Percentiles rank a stretch among this genome's conserved stretches.
These are phyloP conservation scores for Zaprionus bogoriensis DNA, from an alignment of 2,888 invertebrate species.

Conservation along the genomic window DNA sequence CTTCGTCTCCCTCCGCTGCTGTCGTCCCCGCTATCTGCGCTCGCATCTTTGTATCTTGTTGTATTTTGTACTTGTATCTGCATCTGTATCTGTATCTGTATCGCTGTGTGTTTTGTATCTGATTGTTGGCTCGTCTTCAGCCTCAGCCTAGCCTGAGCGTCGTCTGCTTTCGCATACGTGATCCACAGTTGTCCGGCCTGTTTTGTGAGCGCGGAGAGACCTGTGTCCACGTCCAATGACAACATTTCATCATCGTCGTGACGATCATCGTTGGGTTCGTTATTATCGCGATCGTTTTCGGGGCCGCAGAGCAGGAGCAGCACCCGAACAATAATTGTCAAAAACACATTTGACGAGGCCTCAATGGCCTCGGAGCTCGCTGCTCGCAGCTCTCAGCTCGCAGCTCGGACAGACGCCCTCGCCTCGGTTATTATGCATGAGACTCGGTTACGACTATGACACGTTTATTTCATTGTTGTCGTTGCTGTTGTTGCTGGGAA, in stretches of 20 bases:
- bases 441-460: constrained; percentile 48
- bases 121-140: constrained; percentile 40
- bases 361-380: constrained; percentile 42
- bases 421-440: constrained; percentile 56
- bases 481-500: constrained; percentile 38
- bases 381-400: not conserved
- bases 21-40: constrained; percentile 33
- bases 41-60: constrained; percentile 50
- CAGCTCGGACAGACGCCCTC: constrained; percentile 26
- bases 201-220: constrained; percentile 45
- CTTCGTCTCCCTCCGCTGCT: constrained; percentile 10
- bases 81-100: constrained; percentile 35
- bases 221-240: constrained; percentile 74
- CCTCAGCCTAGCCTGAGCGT: constrained; percentile 1
- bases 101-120: constrained; percentile 47
- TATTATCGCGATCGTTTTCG: constrained; percentile 26
- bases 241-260: constrained; percentile 72
- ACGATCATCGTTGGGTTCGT: constrained; percentile 25
- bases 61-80: constrained; percentile 35
- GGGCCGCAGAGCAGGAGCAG: constrained; percentile 55
- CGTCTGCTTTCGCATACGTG: constrained; percentile 44
- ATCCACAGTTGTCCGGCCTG: constrained; percentile 48
- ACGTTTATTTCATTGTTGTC: constrained; percentile 36
- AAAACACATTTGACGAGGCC: constrained; percentile 63
- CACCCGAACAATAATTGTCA: constrained; percentile 78